Percentiles rank a stretch among this genome's conserved stretches.
These are phyloP conservation scores for Lithobates pipiens DNA, from an alignment of 2,797 vertebrate genomes.

Conservation along the genomic window DNA sequence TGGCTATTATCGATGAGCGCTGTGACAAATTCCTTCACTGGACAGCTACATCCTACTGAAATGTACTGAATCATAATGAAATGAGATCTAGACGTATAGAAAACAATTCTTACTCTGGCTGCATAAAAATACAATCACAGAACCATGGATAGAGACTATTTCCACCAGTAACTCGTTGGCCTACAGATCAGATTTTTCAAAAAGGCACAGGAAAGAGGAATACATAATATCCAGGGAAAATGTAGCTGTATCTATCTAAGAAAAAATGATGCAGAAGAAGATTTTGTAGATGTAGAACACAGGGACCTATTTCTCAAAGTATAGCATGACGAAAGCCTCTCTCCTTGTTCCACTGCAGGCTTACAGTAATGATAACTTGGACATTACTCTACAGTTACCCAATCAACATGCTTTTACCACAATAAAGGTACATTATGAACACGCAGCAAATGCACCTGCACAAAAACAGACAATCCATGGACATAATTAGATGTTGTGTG, in stretches of 20 bases:
- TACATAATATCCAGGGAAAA: conserved; percentile 6
- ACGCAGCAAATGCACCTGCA: too few relatives aligned
- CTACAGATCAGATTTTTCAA: conserved; percentile 22
- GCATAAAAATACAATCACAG: conserved; percentile 37
- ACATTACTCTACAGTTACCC: too few relatives aligned
- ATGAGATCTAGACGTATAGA: background rate
- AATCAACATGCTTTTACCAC: too few relatives aligned
- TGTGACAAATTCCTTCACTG: background rate
- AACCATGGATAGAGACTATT: conserved; percentile 10
- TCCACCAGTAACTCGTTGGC: conserved; percentile 10
- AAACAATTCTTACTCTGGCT: background rate
- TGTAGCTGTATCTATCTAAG: background rate
- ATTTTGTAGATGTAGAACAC: background rate
- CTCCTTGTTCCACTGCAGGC: too few relatives aligned
- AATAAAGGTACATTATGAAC: too few relatives aligned
- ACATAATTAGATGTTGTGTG: too few relatives aligned
- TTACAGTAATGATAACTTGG: too few relatives aligned
- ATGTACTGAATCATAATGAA: conserved; percentile 6
- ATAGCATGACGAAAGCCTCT: too few relatives aligned
- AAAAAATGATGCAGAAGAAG: background rate
- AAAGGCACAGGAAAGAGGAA: conserved; percentile 12
- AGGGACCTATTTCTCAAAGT: background rate
- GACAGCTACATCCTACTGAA: background rate
- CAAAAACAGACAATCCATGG: too few relatives aligned
- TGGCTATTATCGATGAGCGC: background rate